Evolutionary conservation across 2,888 invertebrate species (phyloP), one percentile per base, ranked within the genome.

Genomic region (Xylophagus ater): DNA sequence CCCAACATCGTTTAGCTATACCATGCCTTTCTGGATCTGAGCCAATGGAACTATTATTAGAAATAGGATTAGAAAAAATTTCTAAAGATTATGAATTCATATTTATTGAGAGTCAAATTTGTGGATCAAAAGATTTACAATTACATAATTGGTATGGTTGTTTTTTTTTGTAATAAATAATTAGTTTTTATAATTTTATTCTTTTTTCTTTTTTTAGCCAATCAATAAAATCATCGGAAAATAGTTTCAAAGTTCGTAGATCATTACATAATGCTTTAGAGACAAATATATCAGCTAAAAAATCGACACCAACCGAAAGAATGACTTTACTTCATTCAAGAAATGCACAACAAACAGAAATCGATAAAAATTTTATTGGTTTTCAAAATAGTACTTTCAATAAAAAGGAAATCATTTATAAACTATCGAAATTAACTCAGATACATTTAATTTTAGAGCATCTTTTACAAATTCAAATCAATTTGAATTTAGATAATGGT

Each of bases 51-150:
- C 43, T 65, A 14, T 48, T 65, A 13, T 41, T 65, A n/a, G 65
- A 65, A 55, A 62, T 65, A 35, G 65, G 65, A 5, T 46, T 65
- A 40, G 63, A 65, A 40, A 65, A 65, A 46, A 41, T 62, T 2
- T 52, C 53, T 26, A 65, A 62, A 48, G 65, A 65, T 30, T 65
- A 63, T 35, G 60, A 62, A 45, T 60, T 55, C 19, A 63, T 65
- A 29, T 62, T 59, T 35, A 53, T 50, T 3, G 62, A 62, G 41
- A 60, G 62, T 42, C 60, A 62, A 49, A 51, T 65, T 17, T 62
- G 64, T 44, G 55, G 55, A 39, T 49, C 49, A 2, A 55, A 48
- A 26, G 53, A 52, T 45, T 52, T 62, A 32, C 40, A 30, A 7
- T 25, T 37, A 5, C 25, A 37, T 29, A 35, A 42, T 21, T 37